A percentile compares a stretch with the other conserved stretches of the same genome.
phyloP scores from a whole-genome alignment of 2,888 invertebrate genomes.

The Escarpia spicata region DNA sequence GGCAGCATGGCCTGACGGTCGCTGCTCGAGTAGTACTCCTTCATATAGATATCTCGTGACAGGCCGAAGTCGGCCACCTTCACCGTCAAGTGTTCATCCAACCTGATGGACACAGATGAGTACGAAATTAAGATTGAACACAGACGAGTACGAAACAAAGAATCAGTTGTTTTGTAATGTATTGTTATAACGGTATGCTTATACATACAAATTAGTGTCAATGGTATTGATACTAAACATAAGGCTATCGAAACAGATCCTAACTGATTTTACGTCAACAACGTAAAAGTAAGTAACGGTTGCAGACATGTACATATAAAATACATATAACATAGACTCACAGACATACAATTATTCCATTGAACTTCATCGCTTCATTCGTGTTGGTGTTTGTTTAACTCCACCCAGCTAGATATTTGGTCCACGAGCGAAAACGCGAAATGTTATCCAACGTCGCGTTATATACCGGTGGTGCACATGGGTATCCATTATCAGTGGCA shows the following conservation, averaged over 20 bases:
- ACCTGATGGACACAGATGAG: conserved; percentile 43
- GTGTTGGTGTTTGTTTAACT: neutral
- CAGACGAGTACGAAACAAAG: conserved; percentile 7
- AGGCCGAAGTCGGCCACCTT: conserved; percentile 68
- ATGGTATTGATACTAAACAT: neutral
- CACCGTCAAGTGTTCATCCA: conserved; percentile 58
- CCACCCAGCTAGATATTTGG: too few relatives aligned
- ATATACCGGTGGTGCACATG: neutral
- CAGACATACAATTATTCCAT: neutral
- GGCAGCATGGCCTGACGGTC: conserved; percentile 52
- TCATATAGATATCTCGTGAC: conserved; percentile 66
- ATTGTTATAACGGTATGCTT: neutral
- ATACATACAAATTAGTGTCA: neutral
- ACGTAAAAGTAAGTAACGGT: neutral
- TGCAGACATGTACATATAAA: too few relatives aligned
- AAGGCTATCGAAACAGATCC: neutral
- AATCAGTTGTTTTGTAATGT: conserved; percentile 31
- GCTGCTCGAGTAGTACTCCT: conserved; percentile 58
- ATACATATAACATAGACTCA: too few relatives aligned
- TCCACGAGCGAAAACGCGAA: neutral
- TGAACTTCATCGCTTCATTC: neutral
- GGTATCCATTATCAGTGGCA: neutral
- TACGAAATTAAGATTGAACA: conserved; percentile 5
- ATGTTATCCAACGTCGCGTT: neutral
- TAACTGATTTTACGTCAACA: neutral